A percentile compares a stretch with the other conserved stretches of the same genome.
Conservation (phyloP, 1,140 invertebrate genomes). For the Brachionus plicatilis region DNA sequence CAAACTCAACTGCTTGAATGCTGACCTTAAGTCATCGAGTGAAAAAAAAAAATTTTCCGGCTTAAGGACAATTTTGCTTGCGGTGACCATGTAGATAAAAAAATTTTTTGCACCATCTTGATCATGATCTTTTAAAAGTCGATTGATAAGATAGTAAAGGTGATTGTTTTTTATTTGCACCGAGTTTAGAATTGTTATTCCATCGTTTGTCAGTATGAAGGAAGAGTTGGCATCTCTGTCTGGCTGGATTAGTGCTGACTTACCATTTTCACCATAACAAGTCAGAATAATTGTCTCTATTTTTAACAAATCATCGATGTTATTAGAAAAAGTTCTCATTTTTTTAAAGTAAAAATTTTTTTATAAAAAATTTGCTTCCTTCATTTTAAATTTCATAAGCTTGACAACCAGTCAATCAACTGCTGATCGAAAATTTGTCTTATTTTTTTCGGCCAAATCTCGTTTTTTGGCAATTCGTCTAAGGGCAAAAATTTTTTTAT, state of each 20-base stretch:
- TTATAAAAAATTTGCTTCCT: not conserved
- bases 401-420: not conserved
- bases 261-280: constrained; percentile 5
- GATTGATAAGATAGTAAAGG: not conserved
- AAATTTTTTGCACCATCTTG: not conserved
- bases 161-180: not conserved
- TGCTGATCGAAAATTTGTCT: not conserved
- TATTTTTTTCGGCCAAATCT: not conserved
- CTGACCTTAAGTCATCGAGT: not conserved
- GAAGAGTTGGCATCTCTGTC: not conserved
- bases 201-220: not conserved
- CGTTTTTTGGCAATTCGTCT: not conserved
- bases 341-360: not conserved
- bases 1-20: not conserved
- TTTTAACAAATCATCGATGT: not conserved
- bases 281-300: not conserved
- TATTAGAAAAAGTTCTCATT: not conserved
- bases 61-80: not conserved
- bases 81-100: not conserved
- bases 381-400: not conserved
- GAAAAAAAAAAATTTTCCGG: not conserved
- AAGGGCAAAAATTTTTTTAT: not conserved
- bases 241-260: not conserved
- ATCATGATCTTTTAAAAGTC: not conserved
- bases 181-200: not conserved